Evolutionary conservation across 37 sponge, comb jelly and placozoan genomes (phyloP).

Genomic region (Halichondria panicea): DNA sequence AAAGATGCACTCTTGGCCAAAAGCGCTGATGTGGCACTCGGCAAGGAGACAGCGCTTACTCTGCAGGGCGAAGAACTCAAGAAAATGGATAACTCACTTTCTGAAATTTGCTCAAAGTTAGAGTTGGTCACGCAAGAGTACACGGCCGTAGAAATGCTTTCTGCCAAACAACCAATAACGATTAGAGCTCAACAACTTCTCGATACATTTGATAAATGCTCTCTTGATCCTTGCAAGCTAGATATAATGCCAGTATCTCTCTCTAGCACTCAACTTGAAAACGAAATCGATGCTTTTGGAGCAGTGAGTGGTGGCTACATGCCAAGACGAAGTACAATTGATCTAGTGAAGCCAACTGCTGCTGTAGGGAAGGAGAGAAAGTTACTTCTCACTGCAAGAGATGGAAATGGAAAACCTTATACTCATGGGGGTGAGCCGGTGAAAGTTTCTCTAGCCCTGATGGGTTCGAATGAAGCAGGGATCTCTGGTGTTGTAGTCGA

Average conservation of each 20-base stretch:
- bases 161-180: constrained; percentile 12
- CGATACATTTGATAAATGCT: neutral
- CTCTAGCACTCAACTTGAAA: neutral
- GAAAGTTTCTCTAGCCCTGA: neutral
- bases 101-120: neutral
- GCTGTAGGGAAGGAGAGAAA: neutral
- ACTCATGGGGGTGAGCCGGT: constrained; percentile 8
- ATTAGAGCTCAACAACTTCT: neutral
- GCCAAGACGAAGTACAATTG: neutral
- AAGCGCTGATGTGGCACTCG: constrained; percentile 5
- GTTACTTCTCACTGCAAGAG: constrained; percentile 1
- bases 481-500: neutral
- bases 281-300: constrained; percentile 1
- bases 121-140: neutral
- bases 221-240: neutral
- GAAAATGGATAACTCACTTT: constrained; percentile 1
- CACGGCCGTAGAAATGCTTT: constrained; percentile 24
- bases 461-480: neutral
- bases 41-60: constrained; percentile 6
- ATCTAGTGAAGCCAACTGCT: neutral
- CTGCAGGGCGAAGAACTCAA: constrained; percentile 6
- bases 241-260: neutral
- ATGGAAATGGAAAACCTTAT: constrained; percentile 11
- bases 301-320: constrained; percentile 4
- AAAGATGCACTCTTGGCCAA: constrained; percentile 1